Evolutionary conservation across 2,797 vertebrate genomes (phyloP), one percentile per base, ranked within the genome.

Genomic region (Myotis planiceps): DNA sequence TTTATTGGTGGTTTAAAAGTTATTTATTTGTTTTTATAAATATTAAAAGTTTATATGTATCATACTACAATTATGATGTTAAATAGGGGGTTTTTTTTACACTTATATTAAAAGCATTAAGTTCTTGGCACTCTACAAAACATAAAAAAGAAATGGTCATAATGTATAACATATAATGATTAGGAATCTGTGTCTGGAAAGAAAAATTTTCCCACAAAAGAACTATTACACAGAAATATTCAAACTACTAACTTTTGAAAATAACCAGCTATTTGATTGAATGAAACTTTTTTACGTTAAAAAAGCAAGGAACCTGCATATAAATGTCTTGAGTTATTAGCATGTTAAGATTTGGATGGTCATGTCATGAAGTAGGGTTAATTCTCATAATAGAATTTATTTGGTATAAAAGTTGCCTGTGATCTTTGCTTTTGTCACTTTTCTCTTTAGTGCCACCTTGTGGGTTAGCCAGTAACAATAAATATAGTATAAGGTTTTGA

Each of bases 391-490:
- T 93, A 97, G 95, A 96, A 97, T 96, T 97, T 96, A 97, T 98
- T 97, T 96, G 95, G 84, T 96, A 92, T 96, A 95, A 95, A 96
- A 95, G 97, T 96, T 97, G 96, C 92, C 96, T 97, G 97, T 91
- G 95, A 97, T 97, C 96, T 97, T 98, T 92, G 68, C 45, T 97
- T 97, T 98, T 97, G 98, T 98, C 98, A 96, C 96, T 98, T 98
- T 98, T 98, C 98, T 99, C 98, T 98, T 97, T 98, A 98, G 98
- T 98, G 98, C 98, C 99, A 99, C 97, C 98, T 99, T 98, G 98
- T 99, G 98, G 99, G 96, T 96, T 97, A 98, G 42, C 71, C 49
- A 51, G 96, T 95, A 98, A 97, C 78, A 97, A 90, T 93, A 97
- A 97, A 74, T 68, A 85, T 58, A 60, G 13, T 27, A 27, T 5